Percentiles rank a stretch among this genome's conserved stretches.
Evolutionary conservation across 1,140 invertebrate genomes (phyloP).

Genomic region (Rhagoletis zephyria): DNA sequence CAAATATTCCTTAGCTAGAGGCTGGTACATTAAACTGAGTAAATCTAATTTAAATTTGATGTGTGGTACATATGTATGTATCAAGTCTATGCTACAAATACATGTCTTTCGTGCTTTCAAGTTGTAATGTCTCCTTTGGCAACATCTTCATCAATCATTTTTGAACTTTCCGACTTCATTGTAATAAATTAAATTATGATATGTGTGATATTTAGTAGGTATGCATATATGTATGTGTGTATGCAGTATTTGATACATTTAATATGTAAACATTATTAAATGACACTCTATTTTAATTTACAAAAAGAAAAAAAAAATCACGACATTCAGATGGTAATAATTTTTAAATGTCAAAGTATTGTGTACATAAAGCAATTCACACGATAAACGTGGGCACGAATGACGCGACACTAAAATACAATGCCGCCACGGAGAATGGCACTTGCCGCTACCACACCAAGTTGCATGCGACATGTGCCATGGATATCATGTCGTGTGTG

Average conservation of each 20-base stretch:
- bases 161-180: no score
- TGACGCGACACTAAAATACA: not conserved
- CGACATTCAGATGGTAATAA: not conserved
- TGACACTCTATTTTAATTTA: no score
- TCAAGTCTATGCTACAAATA: no score
- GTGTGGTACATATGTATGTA: no score
- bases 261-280: not conserved
- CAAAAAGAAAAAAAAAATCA: not conserved
- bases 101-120: no score
- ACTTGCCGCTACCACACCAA: not conserved
- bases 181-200: no score
- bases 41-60: no score
- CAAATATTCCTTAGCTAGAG: no score
- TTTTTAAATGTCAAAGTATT: slow-evolving; percentile 8
- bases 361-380: not conserved
- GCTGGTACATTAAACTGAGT: no score
- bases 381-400: slow-evolving; percentile 7
- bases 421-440: not conserved
- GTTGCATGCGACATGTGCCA: slow-evolving; percentile 1
- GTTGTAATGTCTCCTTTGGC: no score
- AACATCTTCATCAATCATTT: no score
- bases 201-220: not conserved
- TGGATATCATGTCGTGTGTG: not conserved
- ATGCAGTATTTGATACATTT: not conserved
- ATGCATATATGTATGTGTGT: not conserved